Evolutionary conservation across 1,140 invertebrate species (phyloP).

Genomic region (Paraescarpia echinospica): DNA sequence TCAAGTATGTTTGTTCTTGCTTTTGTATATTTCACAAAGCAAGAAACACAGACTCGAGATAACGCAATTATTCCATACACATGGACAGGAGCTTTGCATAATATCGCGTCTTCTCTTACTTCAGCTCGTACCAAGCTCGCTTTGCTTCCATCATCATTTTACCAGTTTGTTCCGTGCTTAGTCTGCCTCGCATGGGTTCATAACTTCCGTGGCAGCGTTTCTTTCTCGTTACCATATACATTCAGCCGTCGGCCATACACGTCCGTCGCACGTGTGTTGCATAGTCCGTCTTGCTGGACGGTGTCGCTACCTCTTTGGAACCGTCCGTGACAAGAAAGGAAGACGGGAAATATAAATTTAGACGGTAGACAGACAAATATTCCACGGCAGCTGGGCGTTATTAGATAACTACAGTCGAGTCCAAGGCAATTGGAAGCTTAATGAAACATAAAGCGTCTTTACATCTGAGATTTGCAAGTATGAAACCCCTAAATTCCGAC

Average conservation of each 20-base stretch:
- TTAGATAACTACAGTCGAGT: not conserved
- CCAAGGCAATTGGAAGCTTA: not conserved
- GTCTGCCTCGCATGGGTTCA: not conserved
- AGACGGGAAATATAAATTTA: not conserved
- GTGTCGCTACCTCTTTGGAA: not conserved
- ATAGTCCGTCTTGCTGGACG: not conserved
- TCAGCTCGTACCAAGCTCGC: not conserved
- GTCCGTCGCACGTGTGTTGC: not conserved
- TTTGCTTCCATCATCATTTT: not conserved
- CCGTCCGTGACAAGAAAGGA: not conserved
- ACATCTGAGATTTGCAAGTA: not conserved
- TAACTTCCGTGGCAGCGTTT: not conserved
- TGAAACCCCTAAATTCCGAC: not conserved
- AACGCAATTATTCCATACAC: not conserved
- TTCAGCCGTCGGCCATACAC: not conserved
- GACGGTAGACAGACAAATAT: not conserved
- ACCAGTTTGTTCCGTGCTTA: not conserved
- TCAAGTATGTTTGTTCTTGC: not conserved
- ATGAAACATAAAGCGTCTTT: not conserved
- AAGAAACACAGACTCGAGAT: not conserved
- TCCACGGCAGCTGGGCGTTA: not conserved
- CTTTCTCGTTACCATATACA: not conserved
- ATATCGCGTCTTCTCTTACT: not conserved
- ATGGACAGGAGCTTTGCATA: not conserved
- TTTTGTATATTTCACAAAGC: not conserved